Evolutionary conservation across 1,140 invertebrate genomes (phyloP), one percentile per base, ranked within the genome.

Genomic region (Dreissena rostriformis): DNA sequence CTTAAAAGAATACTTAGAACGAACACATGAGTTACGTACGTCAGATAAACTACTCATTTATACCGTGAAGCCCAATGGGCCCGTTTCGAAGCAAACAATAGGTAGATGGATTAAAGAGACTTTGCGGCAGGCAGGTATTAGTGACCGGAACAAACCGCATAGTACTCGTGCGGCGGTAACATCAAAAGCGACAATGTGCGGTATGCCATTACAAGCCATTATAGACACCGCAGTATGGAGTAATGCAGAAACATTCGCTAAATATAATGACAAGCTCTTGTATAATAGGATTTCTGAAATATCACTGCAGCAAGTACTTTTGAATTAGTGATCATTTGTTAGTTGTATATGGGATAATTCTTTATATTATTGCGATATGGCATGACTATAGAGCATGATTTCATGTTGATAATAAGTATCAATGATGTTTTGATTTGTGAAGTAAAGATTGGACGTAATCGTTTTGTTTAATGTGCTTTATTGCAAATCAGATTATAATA

Each of bases 161-260:
- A 72, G 70, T n/a, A 72, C 39, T 4, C 49, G 70, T 17, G 70
- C 70, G 11, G 70, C 51, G 7, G 28, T 19, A 8, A 52, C 70
- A 51, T 49, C 28, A 12, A 17, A 15, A 49, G 70, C 70, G 5
- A 49, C 24, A 12, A 14, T 10, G 15, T 51, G 24, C 24, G 70
- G 49, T 51, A 22, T 72, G 8, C 51, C 70, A 7, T 19, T 72
- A 15, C 22, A 72, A 7, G 19, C 49, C 17, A 72, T 72, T 8
- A 22, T 49, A 10, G 53, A 22, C 14, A 72, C 29, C 11, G 29
- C 70, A 8, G 70, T 29, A 19, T 72, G 70, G 70, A 49, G 28
- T 51, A 72, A 72, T 72, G 70, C 24, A 8, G 53, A 22, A 52
- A 72, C 70, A 12, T 72, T 72, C 22, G 19, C 14, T n/a, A 72